Conservation (phyloP, 1,140 invertebrate genomes). For the Macrobrachium rosenbergii region DNA sequence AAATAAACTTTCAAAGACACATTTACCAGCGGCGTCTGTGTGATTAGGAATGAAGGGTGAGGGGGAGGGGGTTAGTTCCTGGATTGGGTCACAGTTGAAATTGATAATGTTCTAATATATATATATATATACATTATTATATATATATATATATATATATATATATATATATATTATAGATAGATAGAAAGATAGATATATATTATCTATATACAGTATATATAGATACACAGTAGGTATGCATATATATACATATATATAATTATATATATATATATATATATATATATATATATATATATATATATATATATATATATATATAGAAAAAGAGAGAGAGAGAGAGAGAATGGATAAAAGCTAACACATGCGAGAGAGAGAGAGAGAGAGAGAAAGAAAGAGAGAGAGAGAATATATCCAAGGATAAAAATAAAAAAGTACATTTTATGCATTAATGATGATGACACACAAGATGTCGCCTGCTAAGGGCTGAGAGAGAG, state of each 20-base stretch:
- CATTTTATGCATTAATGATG: neutral
- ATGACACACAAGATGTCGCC: neutral
- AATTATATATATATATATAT: neutral
- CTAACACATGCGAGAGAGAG: neutral
- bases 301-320: neutral
- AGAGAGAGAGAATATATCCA: neutral
- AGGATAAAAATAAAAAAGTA: neutral
- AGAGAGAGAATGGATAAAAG: slow-evolving; percentile 25
- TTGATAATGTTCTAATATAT: too few species aligned
- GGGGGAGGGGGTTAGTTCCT: too few species aligned
- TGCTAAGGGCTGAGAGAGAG: neutral
- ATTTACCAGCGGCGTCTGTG: too few species aligned
- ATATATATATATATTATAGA: too few species aligned
- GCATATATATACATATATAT: too few species aligned
- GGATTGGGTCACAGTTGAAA: too few species aligned
- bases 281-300: neutral
- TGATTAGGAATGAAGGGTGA: too few species aligned
- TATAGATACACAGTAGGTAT: too few species aligned
- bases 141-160: too few species aligned
- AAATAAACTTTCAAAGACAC: slow-evolving; percentile 15
- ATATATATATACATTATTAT: too few species aligned
- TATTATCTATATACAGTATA: too few species aligned
- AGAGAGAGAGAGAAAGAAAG: slow-evolving; percentile 32
- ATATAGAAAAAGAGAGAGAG: neutral
- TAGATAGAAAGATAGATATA: too few species aligned